Base-by-base conservation (phyloP, 2,113 vertebrate genomes). In the Mobula hypostoma region DNA sequence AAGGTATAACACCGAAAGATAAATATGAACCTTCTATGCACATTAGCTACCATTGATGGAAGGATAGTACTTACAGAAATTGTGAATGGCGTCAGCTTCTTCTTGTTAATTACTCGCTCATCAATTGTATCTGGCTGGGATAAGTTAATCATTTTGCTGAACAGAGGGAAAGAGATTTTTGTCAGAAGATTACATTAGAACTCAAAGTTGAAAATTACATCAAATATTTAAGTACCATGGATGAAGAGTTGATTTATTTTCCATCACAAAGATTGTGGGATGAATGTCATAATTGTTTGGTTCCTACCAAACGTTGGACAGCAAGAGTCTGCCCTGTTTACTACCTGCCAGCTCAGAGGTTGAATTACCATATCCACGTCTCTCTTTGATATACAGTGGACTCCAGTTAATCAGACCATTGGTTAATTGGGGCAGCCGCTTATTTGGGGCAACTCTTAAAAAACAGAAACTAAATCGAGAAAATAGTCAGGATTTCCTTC, bases 81-180 rank as follows among this genome's bases (percentile, higher is more conserved):
- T 72, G 97, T 99, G 96, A 99, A 99, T 94, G 97, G 97, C 32
- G 98, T 97, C 7, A 98, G 97, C 48, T 98, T 99, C 96, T 97
- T 99, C 76, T 97, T 99, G 97, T 99, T 99, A 96, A 99, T 98
- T 95, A 98, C 98, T 95, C 99, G 97, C 96, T 99, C 99, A 94
- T 99, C 99, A 94, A 99, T 99, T 12, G 98, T 99, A 94, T 99
- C 98, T 40, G 98, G 97, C 95, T 99, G 98, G 66, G 99, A 99
- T 94, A 98, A 97, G 96, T 99, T 99, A 95, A 99, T 98, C 98
- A 99, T 98, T 97, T 99, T 99, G 96, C 99, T 99, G 96, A 94
- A 94, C 95, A 96, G 95, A 95, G 94, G 96, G 61, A 95, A 94
- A 94, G 63, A 94, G 11, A 92, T 68, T 76, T 56, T 94, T 94